A percentile compares a stretch with the other conserved stretches of the same genome.
Evolutionary conservation across 2,113 vertebrate genomes (phyloP).

Genomic region (Pelecanus crispus): DNA sequence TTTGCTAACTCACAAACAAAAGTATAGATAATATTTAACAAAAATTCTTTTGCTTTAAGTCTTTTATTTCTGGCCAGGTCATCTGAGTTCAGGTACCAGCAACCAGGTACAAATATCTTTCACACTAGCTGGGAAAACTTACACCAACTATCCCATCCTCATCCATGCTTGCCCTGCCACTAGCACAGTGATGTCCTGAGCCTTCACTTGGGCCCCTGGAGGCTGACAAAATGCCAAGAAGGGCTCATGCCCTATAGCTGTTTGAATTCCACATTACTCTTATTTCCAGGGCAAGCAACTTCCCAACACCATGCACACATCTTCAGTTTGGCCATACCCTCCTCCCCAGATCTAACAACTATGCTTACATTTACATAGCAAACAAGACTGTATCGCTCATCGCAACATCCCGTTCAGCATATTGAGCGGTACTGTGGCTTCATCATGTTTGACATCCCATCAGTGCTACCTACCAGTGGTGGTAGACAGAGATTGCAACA

Average conservation of each 20-base stretch:
- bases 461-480: not conserved
- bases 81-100: not conserved
- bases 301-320: not conserved
- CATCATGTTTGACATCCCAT: not conserved
- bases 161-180: not conserved
- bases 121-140: not conserved
- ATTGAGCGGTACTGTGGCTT: not conserved
- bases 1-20: not conserved
- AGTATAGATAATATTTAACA: not conserved
- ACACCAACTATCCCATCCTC: not conserved
- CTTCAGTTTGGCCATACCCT: not conserved
- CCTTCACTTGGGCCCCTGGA: not conserved
- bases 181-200: not conserved
- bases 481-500: not conserved
- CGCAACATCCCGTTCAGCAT: not conserved
- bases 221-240: not conserved
- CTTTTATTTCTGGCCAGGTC: not conserved
- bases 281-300: not conserved
- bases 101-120: not conserved
- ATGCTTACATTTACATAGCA: not conserved
- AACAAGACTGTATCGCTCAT: not conserved
- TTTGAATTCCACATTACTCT: not conserved
- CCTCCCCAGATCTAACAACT: not conserved
- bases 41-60: not conserved
- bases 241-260: not conserved